Base-by-base conservation (phyloP, 2,113 vertebrate species). In the Hiodon alosoides region DNA sequence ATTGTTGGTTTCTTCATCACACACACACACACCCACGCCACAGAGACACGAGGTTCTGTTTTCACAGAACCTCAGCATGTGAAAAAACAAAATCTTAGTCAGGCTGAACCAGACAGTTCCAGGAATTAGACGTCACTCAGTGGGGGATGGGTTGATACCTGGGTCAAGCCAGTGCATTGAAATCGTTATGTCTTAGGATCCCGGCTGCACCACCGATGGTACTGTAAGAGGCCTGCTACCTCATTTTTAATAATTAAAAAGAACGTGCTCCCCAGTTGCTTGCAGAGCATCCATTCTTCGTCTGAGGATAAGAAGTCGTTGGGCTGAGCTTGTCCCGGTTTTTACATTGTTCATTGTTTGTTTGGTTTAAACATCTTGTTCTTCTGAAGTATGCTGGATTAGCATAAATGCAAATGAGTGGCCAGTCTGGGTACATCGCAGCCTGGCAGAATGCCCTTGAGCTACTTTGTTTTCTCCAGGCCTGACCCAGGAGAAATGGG, bases 1-100 rank as follows among this genome's bases (percentile, higher is more conserved):
- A 31, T 75, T 68, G 50, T n/a, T 75, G 64, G 53, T 58, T 59
- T 59, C 65, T 67, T 17, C 64, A 17, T 17, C 31, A 7, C 64
- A 65, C 62, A 31, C 31, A 31, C 31, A 31, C 31, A 31, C 31
- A 57, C 60, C 10, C 31, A 48, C 48, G 73, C 52, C 48, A 7
- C 55, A n/a, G 4, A 16, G 54, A 57, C 62, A 3, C 54, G 8
- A 48, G 46, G 54, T 75, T 66, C 58, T 2, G 13, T 67, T 4
- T 4, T 54, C 46, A 17, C 64, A 4, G 46, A 14, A 11, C 64
- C 9, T 13, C 46, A 11, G 16, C 7, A 9, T 48, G 6, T 5
- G 31, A 31, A 31, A 31, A 31, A 31, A 31, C 31, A 31, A 31
- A 31, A 31, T 31, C 31, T 31, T 31, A 31, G 31, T 31, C 31